phyloP scores from a whole-genome alignment of 2,113 vertebrate genomes.

The Apodemus sylvaticus region DNA sequence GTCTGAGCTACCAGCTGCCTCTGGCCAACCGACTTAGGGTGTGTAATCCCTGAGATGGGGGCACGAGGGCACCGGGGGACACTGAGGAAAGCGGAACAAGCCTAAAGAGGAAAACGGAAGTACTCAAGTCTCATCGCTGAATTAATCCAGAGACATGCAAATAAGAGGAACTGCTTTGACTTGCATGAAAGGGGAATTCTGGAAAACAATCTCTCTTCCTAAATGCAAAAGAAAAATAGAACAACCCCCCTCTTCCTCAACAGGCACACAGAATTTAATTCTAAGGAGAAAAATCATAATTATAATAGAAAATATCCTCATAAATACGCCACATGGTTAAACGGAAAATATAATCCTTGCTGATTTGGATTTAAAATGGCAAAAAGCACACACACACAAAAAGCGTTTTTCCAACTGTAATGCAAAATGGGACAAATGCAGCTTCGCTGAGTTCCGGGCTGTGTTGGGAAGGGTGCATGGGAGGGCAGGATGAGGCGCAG shows the following conservation, averaged over 20 bases:
- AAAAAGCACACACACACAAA: neutral
- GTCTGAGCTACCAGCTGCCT: neutral
- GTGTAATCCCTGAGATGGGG: neutral
- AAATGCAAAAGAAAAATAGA: neutral
- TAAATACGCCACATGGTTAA: neutral
- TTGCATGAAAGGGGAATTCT: neutral
- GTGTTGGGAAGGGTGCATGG: neutral
- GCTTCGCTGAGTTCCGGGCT: neutral
- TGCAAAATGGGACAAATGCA: neutral
- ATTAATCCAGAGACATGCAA: neutral
- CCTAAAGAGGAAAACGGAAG: neutral
- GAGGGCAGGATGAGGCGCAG: no score
- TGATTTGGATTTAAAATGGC: neutral
- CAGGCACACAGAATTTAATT: neutral
- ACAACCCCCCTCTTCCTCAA: neutral
- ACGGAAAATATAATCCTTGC: neutral
- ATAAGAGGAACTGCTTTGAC: neutral
- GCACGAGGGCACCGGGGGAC: neutral
- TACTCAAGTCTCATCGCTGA: neutral
- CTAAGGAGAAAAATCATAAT: neutral
- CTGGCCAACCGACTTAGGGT: neutral
- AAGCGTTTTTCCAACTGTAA: fast-evolving
- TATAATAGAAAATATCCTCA: neutral
- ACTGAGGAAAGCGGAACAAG: neutral
- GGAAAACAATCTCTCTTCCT: neutral